Percentiles rank a stretch among this genome's conserved stretches.
Evolutionary conservation across 2,113 vertebrate species (phyloP).

Genomic region (Pteropus alecto): DNA sequence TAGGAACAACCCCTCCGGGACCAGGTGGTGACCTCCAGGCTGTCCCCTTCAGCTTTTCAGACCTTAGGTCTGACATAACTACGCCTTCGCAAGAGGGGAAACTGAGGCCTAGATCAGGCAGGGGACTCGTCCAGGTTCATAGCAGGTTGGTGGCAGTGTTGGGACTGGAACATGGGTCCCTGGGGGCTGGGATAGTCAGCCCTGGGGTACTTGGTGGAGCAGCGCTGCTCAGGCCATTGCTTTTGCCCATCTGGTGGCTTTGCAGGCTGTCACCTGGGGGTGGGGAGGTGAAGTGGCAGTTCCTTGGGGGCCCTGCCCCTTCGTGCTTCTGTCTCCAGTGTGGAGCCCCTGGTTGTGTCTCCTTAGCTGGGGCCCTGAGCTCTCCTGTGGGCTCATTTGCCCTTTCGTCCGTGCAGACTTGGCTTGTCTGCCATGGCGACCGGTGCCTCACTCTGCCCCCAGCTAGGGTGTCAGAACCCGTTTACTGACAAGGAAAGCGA

Average conservation of each 20-base stretch:
- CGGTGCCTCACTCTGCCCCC: accelerated
- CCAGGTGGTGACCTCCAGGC: neutral
- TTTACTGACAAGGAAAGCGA: neutral
- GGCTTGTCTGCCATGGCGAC: accelerated
- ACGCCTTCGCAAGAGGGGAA: neutral
- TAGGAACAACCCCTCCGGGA: neutral
- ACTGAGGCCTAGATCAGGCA: neutral
- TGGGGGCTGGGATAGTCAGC: neutral
- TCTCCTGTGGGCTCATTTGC: neutral
- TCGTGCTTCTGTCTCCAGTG: neutral
- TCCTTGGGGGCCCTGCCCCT: neutral
- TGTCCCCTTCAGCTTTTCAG: neutral
- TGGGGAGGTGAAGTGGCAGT: too few relatives aligned
- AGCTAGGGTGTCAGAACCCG: neutral
- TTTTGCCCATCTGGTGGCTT: neutral
- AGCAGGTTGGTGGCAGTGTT: neutral
- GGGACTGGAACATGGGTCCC: neutral
- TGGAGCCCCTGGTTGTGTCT: neutral
- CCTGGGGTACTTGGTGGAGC: neutral
- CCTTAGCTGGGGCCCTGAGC: neutral
- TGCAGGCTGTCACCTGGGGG: neutral
- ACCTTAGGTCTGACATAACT: neutral
- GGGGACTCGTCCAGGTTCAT: neutral
- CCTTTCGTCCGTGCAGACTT: neutral
- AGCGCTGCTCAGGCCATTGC: neutral